A percentile compares a stretch with the other conserved stretches of the same genome.
Conservation (phyloP, 2,888 invertebrate genomes). For the Zhengitettix transpicula region DNA sequence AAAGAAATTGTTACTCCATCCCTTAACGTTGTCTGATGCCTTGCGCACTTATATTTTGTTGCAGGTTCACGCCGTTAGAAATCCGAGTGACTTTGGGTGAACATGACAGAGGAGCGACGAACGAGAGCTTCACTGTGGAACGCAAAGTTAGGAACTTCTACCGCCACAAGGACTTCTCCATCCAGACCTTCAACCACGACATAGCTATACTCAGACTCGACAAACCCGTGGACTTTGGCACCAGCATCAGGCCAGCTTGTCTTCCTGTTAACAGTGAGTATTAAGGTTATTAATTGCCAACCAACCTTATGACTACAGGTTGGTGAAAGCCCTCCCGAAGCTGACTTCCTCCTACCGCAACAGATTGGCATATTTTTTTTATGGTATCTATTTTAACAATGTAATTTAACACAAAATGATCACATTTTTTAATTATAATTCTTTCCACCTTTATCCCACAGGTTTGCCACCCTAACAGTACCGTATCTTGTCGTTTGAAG, state of each 20-base stretch:
- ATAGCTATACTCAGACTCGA: slow-evolving; percentile 56
- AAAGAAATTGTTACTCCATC: too few species aligned
- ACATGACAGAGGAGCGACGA: slow-evolving; percentile 30
- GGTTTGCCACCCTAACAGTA: too few species aligned
- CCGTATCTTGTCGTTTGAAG: too few species aligned
- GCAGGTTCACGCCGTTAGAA: slow-evolving; percentile 33
- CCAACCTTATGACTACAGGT: too few species aligned
- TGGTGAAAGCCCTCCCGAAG: too few species aligned
- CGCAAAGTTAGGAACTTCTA: slow-evolving; percentile 27
- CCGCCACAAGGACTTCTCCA: slow-evolving; percentile 50
- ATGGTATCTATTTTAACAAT: not conserved
- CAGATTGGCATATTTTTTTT: not conserved
- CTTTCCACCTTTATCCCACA: too few species aligned
- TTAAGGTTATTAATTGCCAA: too few species aligned
- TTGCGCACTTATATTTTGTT: not conserved
- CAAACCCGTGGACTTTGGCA: slow-evolving; percentile 41
- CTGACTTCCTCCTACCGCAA: too few species aligned
- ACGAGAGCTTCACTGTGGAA: slow-evolving; percentile 16
- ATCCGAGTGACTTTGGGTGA: slow-evolving; percentile 38
- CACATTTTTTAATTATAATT: too few species aligned
- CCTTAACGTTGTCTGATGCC: too few species aligned
- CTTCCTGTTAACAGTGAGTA: slow-evolving; percentile 37
- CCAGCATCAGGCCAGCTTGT: slow-evolving; percentile 48
- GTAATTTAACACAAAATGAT: too few species aligned
- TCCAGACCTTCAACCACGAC: slow-evolving; percentile 56